These are phyloP conservation scores for Oligia strigilis DNA, from an alignment of 2,888 invertebrate genomes.

Conservation along the genomic window DNA sequence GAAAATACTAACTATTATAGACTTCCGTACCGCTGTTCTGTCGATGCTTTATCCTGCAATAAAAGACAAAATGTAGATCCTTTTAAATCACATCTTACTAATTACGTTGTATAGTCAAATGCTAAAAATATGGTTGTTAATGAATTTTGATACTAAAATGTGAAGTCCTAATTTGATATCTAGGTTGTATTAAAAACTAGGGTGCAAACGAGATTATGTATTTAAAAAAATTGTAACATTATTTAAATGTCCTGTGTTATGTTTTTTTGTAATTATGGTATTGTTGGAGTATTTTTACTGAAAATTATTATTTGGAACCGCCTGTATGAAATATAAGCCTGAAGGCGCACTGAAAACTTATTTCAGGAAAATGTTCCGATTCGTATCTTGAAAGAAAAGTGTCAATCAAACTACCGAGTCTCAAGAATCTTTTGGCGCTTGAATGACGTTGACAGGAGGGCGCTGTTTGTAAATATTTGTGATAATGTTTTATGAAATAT, in stretches of 20 bases:
- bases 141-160: conserved; percentile 19
- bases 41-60: conserved; percentile 5
- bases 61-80: conserved; percentile 33
- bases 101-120: background rate
- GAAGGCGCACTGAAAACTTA: background rate
- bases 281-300: conserved; percentile 43
- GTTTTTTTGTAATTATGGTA: conserved; percentile 35
- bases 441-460: background rate
- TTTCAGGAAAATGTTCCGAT: background rate
- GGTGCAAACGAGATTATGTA: conserved; percentile 46
- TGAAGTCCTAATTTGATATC: conserved; percentile 7
- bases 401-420: background rate
- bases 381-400: background rate
- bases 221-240: conserved; percentile 22
- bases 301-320: conserved; percentile 55
- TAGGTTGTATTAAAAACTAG: conserved; percentile 24
- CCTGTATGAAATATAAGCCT: conserved; percentile 50
- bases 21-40: background rate
- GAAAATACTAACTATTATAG: background rate
- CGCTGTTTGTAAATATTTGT: background rate
- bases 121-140: conserved; percentile 27
- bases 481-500: background rate
- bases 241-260: conserved; percentile 30
- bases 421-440: background rate
- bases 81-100: conserved; percentile 1